Evolutionary conservation across 1,140 invertebrate genomes (phyloP).

Genomic region (Archegozetes longisetosus): DNA sequence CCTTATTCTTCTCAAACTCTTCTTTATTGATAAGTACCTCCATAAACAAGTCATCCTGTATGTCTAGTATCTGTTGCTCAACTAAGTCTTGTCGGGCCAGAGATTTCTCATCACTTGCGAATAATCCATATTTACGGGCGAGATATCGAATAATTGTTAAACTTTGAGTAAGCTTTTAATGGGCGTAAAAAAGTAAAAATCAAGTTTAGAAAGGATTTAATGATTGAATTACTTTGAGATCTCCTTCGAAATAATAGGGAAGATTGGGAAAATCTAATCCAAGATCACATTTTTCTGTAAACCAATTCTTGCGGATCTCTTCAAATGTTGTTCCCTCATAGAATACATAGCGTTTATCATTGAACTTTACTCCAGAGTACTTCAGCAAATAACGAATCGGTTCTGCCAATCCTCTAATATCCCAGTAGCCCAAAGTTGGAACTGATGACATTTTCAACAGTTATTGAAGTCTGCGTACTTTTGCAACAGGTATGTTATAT

Average conservation of each 20-base stretch:
- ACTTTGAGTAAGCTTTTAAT: constrained; percentile 29
- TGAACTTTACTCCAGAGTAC: constrained; percentile 48
- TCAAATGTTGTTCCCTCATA: no score
- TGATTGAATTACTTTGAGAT: constrained; percentile 24
- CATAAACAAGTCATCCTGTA: constrained; percentile 31
- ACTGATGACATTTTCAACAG: no score
- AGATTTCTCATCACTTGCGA: constrained; percentile 31
- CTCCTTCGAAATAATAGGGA: constrained; percentile 22
- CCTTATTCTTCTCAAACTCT: constrained; percentile 19
- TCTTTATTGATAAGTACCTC: constrained; percentile 27
- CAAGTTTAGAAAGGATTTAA: no score
- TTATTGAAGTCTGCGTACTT: no score
- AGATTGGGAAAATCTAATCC: constrained; percentile 28
- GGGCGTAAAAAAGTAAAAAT: no score
- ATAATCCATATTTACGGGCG: constrained; percentile 25
- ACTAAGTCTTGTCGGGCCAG: constrained; percentile 30
- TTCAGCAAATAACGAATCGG: constrained; percentile 50
- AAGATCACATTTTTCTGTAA: constrained; percentile 24
- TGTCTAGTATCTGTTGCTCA: constrained; percentile 32
- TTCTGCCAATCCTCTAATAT: constrained; percentile 48
- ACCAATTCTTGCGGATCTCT: constrained; percentile 21
- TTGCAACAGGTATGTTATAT: no score
- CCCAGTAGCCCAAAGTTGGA: constrained; percentile 57
- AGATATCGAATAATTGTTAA: constrained; percentile 37
- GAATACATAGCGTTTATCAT: constrained; percentile 36